These are phyloP conservation scores for Zaprionus gabonicus DNA, from an alignment of 1,140 invertebrate genomes.

Conservation along the genomic window DNA sequence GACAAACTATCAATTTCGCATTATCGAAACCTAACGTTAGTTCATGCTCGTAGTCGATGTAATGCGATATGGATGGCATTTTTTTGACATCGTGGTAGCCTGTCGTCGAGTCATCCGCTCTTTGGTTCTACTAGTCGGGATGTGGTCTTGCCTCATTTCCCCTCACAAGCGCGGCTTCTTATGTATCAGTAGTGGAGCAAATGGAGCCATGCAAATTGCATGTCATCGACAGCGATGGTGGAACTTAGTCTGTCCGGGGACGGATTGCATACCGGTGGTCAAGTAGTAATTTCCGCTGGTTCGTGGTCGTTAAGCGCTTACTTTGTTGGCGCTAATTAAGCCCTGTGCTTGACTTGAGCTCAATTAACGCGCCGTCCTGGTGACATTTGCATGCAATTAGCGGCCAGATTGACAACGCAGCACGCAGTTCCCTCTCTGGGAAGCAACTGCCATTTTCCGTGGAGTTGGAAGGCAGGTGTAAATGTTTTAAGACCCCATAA, in stretches of 20 bases:
- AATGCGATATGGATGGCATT: not conserved
- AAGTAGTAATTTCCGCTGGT: constrained; percentile 40
- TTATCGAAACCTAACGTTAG: too few species aligned
- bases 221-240: constrained; percentile 53
- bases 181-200: constrained; percentile 33
- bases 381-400: constrained; percentile 65
- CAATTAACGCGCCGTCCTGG: constrained; percentile 58
- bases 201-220: constrained; percentile 62
- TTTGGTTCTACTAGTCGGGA: not conserved
- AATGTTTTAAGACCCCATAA: constrained; percentile 68
- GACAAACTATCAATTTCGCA: too few species aligned
- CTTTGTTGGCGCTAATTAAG: constrained; percentile 64
- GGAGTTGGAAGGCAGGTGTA: constrained; percentile 47
- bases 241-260: not conserved
- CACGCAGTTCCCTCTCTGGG: not conserved
- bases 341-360: constrained; percentile 68
- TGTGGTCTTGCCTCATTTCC: constrained; percentile 30
- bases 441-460: not conserved
- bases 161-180: constrained; percentile 20
- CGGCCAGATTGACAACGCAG: constrained; percentile 43
- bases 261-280: constrained; percentile 27
- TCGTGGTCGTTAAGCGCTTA: constrained; percentile 49
- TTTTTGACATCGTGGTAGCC: constrained; percentile 14
- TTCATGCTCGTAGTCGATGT: not conserved
- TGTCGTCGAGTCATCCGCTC: not conserved